phyloP scores from a whole-genome alignment of 2,888 invertebrate species.

The Cacoxenus indagator region DNA sequence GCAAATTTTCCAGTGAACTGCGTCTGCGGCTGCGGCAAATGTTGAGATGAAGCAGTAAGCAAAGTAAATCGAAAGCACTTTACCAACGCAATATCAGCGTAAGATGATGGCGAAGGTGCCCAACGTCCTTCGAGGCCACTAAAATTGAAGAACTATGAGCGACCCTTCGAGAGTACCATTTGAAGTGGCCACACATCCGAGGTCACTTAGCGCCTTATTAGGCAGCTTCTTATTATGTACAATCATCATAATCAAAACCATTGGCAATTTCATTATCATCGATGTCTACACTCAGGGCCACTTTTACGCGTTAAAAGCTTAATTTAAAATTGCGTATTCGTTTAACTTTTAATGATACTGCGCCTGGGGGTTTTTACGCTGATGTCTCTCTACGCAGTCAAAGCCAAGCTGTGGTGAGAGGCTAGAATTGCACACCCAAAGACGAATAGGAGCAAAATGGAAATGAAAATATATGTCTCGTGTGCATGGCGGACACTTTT shows the following conservation, averaged over 20 bases:
- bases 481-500: no score
- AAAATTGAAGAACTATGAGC: slow-evolving; percentile 68
- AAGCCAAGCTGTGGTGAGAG: not conserved
- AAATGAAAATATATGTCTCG: slow-evolving; percentile 55
- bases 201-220: slow-evolving; percentile 56
- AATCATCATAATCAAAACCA: slow-evolving; percentile 25
- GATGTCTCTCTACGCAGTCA: not conserved
- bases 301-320: slow-evolving; percentile 17
- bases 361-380: slow-evolving; percentile 42
- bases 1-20: no score
- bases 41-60: not conserved
- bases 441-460: slow-evolving; percentile 34
- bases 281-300: not conserved
- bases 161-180: slow-evolving; percentile 22
- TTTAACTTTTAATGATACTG: slow-evolving; percentile 55
- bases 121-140: slow-evolving; percentile 38
- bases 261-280: slow-evolving; percentile 4
- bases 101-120: slow-evolving; percentile 25
- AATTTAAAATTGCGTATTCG: slow-evolving; percentile 27
- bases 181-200: slow-evolving; percentile 24
- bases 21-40: not conserved
- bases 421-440: not conserved
- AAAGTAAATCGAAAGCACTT: slow-evolving; percentile 28
- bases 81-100: slow-evolving; percentile 39
- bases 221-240: slow-evolving; percentile 58